Base-by-base conservation (phyloP, 2,888 invertebrate genomes). In the Thelaira solivaga region DNA sequence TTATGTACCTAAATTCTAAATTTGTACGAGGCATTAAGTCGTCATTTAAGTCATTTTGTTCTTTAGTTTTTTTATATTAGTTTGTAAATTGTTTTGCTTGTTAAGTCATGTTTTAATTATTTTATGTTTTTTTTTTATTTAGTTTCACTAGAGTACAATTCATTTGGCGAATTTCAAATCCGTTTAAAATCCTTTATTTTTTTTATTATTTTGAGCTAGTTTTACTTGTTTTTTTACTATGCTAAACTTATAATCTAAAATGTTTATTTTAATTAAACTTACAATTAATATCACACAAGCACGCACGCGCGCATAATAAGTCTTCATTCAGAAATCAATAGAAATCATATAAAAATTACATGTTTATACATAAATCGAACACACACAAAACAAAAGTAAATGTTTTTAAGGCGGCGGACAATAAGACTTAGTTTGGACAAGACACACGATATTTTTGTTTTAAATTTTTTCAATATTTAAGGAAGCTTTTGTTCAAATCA, bases 101-200 rank as follows among this genome's bases (percentile, higher is more conserved):
- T 73, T 71, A 62, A 53, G 68, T 74, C 72, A 55, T 72, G 67
- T 77, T 74, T 80, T 20, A 67, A 16, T 55, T 53, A 62, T 55
- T 69, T 76, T 20, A 34, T 34, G 4, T 34, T 36, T 3, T 72
- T 29, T 61, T 61, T 68, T 10, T 31, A 47, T 57, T 65, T 41
- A 74, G 39, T 59, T 67, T 61, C 16, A 74, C 67, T 74, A 67
- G 61, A 67, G 29, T 68, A 68, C 62, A 67, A 61, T 61, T 67
- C 61, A 53, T 67, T 69, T 68, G 59, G 71, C 71, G 80, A 81
- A 80, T 76, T 76, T 81, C 73, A 80, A 81, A 80, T 82, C 82
- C 82, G 82, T 82, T 82, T 82, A 82, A 82, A 82, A 82, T 81
- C 82, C 80, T 82, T 82, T 82, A 61, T 81, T 74, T 73, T 55